A percentile compares a stretch with the other conserved stretches of the same genome.
Evolutionary conservation across 2,113 vertebrate species (phyloP).

Genomic region (Grantiella picta): DNA sequence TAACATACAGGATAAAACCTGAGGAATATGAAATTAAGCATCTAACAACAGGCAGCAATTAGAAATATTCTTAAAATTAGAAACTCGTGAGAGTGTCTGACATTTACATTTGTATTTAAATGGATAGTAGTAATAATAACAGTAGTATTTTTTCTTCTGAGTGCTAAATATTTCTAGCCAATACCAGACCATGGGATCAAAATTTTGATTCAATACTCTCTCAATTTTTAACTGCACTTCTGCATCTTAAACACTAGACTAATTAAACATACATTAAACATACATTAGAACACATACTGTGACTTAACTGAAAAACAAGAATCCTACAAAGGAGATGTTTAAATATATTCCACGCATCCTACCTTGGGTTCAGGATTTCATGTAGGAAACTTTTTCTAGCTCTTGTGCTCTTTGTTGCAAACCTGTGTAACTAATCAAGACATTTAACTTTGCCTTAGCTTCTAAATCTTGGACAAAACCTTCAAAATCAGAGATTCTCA

Average conservation of each 20-base stretch:
- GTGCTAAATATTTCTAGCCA: background rate
- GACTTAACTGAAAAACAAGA: background rate
- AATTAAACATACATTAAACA: background rate
- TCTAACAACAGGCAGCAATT: background rate
- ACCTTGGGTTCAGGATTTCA: background rate
- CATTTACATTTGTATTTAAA: background rate
- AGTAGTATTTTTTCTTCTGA: background rate
- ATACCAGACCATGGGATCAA: background rate
- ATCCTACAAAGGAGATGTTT: background rate
- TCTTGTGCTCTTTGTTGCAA: background rate
- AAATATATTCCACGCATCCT: background rate
- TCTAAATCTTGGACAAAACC: background rate
- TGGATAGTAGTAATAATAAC: background rate
- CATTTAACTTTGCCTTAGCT: background rate
- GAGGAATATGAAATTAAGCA: background rate
- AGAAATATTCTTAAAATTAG: background rate
- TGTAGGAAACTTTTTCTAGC: background rate
- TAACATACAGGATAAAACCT: rapidly evolving
- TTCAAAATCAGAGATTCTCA: background rate
- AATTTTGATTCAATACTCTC: background rate
- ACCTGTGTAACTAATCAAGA: background rate
- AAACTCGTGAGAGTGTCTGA: background rate
- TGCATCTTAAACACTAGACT: background rate
- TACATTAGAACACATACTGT: background rate
- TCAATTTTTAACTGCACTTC: background rate